Conservation (phyloP, 2,113 vertebrate species). For the Gallinago paraguaiae region DNA sequence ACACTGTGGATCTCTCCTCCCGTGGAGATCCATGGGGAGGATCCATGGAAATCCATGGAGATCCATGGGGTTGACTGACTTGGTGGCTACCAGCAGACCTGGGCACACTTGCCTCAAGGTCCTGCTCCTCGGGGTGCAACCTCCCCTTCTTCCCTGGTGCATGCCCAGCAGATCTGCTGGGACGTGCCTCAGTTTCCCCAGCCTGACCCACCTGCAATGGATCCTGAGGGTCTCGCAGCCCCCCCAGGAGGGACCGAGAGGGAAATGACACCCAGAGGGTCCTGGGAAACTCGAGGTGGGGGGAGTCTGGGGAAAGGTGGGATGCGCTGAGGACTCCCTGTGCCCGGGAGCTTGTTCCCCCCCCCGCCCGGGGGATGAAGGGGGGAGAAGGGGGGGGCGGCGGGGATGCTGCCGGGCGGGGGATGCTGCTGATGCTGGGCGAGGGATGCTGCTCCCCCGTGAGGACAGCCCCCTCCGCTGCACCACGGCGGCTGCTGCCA, state of each 20-base stretch:
- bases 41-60: too few relatives aligned
- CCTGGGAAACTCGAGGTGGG: fast-evolving
- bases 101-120: background rate
- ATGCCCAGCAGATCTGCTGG: fast-evolving
- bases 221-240: background rate
- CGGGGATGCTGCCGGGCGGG: too few relatives aligned
- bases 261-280: fast-evolving
- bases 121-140: background rate
- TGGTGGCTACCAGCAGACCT: background rate
- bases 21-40: too few relatives aligned
- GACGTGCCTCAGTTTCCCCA: background rate
- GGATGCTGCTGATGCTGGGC: background rate
- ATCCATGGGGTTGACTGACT: background rate
- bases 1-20: background rate
- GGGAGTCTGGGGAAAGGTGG: too few relatives aligned
- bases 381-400: too few relatives aligned
- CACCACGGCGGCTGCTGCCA: background rate
- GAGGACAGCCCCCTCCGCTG: background rate
- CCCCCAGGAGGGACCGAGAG: fast-evolving
- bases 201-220: background rate
- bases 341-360: background rate
- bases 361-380: too few relatives aligned
- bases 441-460: background rate
- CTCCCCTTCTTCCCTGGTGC: background rate
- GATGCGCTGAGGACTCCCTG: background rate